Base-by-base conservation (phyloP, 2,888 invertebrate genomes). In the Mactromeris polynyma region DNA sequence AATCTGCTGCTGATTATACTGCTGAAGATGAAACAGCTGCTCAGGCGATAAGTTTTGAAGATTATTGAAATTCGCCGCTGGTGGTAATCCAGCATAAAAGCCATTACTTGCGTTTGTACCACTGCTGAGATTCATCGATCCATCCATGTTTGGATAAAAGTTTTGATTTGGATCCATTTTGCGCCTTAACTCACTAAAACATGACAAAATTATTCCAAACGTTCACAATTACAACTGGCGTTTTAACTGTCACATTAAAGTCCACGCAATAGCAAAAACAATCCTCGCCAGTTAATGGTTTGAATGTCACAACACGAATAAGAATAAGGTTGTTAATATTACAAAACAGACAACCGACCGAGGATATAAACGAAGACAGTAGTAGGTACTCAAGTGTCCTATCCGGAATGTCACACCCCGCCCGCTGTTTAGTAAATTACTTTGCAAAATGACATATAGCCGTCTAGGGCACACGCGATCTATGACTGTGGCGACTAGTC, bases 161-260 rank as follows among this genome's bases (percentile, higher is more conserved):
- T 91, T 91, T 69, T 78, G 87, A 84, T 93, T 93, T 33, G 87
- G 87, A 88, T 93, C 93, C 93, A 93, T 93, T 81, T 86, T 89
- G 26, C 51, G 46, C 84, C 46, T 17, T 17, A 79, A n/a, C 17
- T 42, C 42, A 79, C 19, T 17, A 21, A 79, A 40, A 79, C 42
- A 73, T 73, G 33, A 36, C 36, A 73, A 33, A 73, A 33, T 2
- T 73, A 73, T 73, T 73, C 73, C 73, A 73, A 73, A 73, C 4
- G 17, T 73, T 73, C 73, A 73, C 73, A 58, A n/a, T 1, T 26
- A 58, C 58, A 26, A 73, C 33, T 0, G 33, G 14, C 17, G 0
- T 17, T 17, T 17, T 36, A 73, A 14, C 0, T 36, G 36, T 73
- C 73, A 73, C 73, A 33, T 73, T 73, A 17, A 73, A 36, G 26